Conservation (phyloP, 2,888 invertebrate species). For the Drosophila differens region DNA sequence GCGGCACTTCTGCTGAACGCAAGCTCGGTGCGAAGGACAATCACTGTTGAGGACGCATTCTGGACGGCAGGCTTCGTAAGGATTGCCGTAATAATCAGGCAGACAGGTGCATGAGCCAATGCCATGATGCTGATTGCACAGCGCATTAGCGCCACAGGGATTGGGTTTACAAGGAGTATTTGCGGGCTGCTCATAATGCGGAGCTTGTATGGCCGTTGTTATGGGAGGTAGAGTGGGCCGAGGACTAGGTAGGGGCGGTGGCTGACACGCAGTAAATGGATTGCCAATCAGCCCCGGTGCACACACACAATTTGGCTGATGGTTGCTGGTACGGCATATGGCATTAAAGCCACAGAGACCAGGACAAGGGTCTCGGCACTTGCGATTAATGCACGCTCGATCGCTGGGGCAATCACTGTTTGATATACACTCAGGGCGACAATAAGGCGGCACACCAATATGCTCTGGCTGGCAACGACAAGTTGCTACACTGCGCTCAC, state of each 20-base stretch:
- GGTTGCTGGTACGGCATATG: slow-evolving; percentile 90
- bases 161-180: slow-evolving; percentile 88
- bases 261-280: slow-evolving; percentile 89
- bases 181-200: slow-evolving; percentile 71
- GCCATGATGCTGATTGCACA: slow-evolving; percentile 88
- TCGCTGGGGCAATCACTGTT: slow-evolving; percentile 90
- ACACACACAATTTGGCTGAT: slow-evolving; percentile 91
- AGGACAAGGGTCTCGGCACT: slow-evolving; percentile 91
- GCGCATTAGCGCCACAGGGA: slow-evolving; percentile 91
- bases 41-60: slow-evolving; percentile 93
- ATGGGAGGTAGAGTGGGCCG: slow-evolving; percentile 11
- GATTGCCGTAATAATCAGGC: slow-evolving; percentile 88
- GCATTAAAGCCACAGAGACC: slow-evolving; percentile 91
- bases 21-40: slow-evolving; percentile 90
- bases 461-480: slow-evolving; percentile 90
- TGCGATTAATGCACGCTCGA: slow-evolving; percentile 90
- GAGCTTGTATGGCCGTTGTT: slow-evolving; percentile 48
- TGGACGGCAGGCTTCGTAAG: slow-evolving; percentile 90
- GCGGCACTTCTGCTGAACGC: slow-evolving; percentile 90
- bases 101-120: slow-evolving; percentile 90
- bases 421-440: slow-evolving; percentile 90
- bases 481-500: slow-evolving; percentile 88
- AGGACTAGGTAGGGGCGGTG: slow-evolving; percentile 31
- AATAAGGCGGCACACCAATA: slow-evolving; percentile 90
- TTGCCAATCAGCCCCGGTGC: slow-evolving; percentile 89